Evolutionary conservation across 2,113 vertebrate species (phyloP), one percentile per base, ranked within the genome.

Genomic region (Apteryx mantelli): DNA sequence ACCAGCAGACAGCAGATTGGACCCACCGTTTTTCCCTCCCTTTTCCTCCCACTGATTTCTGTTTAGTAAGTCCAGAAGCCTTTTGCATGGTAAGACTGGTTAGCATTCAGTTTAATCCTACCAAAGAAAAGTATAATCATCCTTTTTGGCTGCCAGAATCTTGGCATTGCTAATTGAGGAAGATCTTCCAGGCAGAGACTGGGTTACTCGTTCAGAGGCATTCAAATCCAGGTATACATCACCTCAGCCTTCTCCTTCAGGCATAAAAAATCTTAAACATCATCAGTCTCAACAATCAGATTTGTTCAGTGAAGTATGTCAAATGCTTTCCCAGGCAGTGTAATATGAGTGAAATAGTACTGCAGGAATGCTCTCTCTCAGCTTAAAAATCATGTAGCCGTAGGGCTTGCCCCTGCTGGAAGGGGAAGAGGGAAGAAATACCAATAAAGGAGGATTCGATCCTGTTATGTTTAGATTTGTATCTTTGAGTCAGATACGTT

Each of bases 131-230:
- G 11, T 44, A 22, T 9, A 24, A 19, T 82, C 1, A 22, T 25
- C 24, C 12, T 60, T 80, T 53, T 7, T 84, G 16, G 17, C 77
- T 77, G 28, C 5, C 32, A 3, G 5, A 46, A 13, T 36, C 58
- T 65, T 82, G 34, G 55, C 28, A n/a, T 74, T 80, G 28, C 26
- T 91, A 26, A 61, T 15, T 58, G 58, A 92, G 79, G 58, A 46
- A 13, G 24, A 50, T 58, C 22, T 77, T 86, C n/a, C 11, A 19
- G 58, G 24, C 26, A 32, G 61, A 86, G 48, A 5, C 63, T 2
- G 3, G 20, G 20, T 78, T 90, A 21, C 22, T 90, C 0, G 0
- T 65, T 88, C 12, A 2, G 5, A 63, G 75, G 13, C 10, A 3
- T 50, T 76, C 26, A 61, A 66, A 44, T 46, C 40, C 36, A 60